Evolutionary conservation across 2,113 vertebrate genomes (phyloP), one percentile per base, ranked within the genome.

Genomic region (Corythornis cristatus): DNA sequence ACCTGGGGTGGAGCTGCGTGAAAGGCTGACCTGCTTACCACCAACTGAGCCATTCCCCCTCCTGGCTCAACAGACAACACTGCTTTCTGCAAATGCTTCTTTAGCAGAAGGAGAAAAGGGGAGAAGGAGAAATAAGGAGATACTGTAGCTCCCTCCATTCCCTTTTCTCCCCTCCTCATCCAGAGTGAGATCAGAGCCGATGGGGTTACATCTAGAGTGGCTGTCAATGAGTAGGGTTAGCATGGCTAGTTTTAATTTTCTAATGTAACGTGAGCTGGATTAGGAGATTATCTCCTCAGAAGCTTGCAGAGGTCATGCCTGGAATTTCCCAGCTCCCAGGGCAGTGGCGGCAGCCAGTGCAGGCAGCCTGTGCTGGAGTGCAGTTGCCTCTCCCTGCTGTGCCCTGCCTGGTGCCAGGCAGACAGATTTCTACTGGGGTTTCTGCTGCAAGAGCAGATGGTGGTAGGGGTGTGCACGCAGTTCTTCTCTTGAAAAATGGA

Each of bases 191-290:
- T 37, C 61, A 53, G 67, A 54, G 42, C n/a, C 42, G 74, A 25
- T 15, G 62, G 33, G 19, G 29, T n/a, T 54, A 26, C 3, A 1
- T 37, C 46, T 54, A 50, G 37, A 56, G 43, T 37, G 87, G 46
- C 79, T 85, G 78, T 37, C 77, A 60, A 20, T 29, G 62, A 61
- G 43, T 31, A 83, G 56, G 18, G 53, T 91, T 83, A 93, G 40
- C 71, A 14, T 17, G 73, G 57, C 78, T 70, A 26, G 84, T 88
- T 96, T 96, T 97, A 95, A 95, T 97, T 95, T 96, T 94, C 90
- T 97, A 95, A 95, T 91, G 95, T 92, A 90, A 95, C 4, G 1
- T 74, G 94, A 93, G 82, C 87, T 94, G 95, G 95, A 94, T 95
- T 87, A 93, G 66, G 45, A 83, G 92, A 96, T 97, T 93, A 95